A percentile compares a stretch with the other conserved stretches of the same genome.
These are phyloP conservation scores for Myopa testacea DNA, from an alignment of 2,888 invertebrate genomes.

Conservation along the genomic window DNA sequence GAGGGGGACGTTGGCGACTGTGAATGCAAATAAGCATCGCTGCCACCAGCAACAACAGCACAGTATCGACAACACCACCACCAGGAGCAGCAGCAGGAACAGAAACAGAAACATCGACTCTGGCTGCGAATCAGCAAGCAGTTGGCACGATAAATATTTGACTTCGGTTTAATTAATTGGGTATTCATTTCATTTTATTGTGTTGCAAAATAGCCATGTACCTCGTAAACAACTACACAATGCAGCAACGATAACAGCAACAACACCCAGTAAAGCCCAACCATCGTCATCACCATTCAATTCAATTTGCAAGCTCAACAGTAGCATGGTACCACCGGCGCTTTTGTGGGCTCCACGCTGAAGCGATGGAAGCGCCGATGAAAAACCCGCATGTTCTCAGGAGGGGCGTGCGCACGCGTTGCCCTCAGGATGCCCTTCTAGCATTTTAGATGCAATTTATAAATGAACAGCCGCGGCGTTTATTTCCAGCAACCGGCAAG, in stretches of 20 bases:
- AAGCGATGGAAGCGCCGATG: background rate
- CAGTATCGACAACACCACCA: background rate
- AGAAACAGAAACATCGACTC: background rate
- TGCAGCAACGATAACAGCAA: constrained; percentile 8
- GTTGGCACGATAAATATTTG: constrained; percentile 33
- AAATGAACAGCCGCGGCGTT: background rate
- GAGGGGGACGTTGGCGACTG: background rate
- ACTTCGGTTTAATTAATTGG: constrained; percentile 35
- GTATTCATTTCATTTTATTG: constrained; percentile 32
- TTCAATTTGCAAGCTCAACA: constrained; percentile 2
- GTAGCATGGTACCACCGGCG: background rate
- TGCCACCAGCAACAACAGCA: background rate
- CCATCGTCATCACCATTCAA: constrained; percentile 5
- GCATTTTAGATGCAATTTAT: constrained; percentile 15
- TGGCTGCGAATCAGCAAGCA: constrained; percentile 16
- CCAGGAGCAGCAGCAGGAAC: background rate
- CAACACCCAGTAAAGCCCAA: background rate
- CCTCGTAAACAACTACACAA: background rate
- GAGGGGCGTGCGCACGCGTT: background rate
- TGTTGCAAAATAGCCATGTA: background rate
- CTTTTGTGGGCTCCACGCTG: background rate
- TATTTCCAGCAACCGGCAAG: constrained; percentile 2
- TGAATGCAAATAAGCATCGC: background rate
- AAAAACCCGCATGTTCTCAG: background rate
- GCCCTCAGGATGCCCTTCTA: background rate